phyloP scores from a whole-genome alignment of 2,113 vertebrate species.

The Tretioscincus oriximinensis region DNA sequence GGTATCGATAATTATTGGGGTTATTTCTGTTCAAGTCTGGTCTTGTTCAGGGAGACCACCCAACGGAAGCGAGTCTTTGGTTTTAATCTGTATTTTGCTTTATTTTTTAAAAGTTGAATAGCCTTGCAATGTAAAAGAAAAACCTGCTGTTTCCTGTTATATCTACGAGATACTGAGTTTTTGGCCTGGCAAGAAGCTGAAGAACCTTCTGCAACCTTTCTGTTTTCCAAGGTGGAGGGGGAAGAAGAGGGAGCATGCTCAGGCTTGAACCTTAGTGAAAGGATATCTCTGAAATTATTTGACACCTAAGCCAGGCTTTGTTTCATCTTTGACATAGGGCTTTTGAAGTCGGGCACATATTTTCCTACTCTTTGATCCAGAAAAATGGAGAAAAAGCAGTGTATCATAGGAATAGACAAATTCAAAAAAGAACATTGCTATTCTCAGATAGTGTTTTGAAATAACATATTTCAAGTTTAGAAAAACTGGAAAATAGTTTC shows the following conservation, averaged over 20 bases:
- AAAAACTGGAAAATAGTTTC: too few relatives aligned
- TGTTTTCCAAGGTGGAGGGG: neutral
- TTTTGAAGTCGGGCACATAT: neutral
- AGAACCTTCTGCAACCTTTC: neutral
- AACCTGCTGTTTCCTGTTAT: neutral
- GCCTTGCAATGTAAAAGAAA: neutral
- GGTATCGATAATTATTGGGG: neutral
- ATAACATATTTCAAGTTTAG: too few relatives aligned
- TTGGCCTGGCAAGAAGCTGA: neutral
- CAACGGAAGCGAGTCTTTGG: neutral
- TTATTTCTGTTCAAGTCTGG: neutral
- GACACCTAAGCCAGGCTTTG: neutral
- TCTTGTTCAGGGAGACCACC: neutral
- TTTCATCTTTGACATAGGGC: neutral
- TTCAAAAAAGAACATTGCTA: too few relatives aligned
- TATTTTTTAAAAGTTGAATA: neutral
- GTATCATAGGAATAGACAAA: neutral
- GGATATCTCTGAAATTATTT: neutral
- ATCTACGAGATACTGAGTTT: neutral
- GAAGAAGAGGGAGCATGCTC: neutral
- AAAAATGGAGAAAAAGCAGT: neutral
- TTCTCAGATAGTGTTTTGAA: too few relatives aligned
- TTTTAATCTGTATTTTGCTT: neutral
- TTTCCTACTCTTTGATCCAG: neutral
- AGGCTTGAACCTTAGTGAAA: neutral